Evolutionary conservation across 1,140 invertebrate species (phyloP), one percentile per base, ranked within the genome.

Genomic region (Brachionus plicatilis): DNA sequence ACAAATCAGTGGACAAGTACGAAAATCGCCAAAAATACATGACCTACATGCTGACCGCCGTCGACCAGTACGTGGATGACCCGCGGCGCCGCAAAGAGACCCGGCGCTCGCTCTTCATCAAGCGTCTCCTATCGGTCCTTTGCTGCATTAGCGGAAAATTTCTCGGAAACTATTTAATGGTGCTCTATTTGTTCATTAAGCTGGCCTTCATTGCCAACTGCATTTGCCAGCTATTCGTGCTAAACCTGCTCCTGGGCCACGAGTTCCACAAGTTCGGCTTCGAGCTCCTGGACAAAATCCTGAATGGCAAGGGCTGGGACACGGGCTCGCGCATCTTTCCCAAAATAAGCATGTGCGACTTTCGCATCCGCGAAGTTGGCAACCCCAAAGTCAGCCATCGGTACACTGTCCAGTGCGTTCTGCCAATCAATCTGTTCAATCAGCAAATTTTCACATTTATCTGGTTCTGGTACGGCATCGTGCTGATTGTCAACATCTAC

Each of bases 191-290:
- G 43, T 88, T 90, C 79, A 88, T 89, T 24, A 91, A 91, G 85
- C 60, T 91, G 8, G 86, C 91, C 0, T 91, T 90, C 85, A 88
- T 91, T 7, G 84, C 87, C n/a, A 91, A 91, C 85, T 88, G 90
- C 53, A 85, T 91, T 27, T 86, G 88, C 45, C 91, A 91, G 86
- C 89, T 91, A 85, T 89, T 91, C 85, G 87, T 91, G 37, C 86
- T 91, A 29, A 90, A 90, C 82, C 86, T 87, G 7, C 91, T 91
- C 86, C 88, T 91, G 60, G 91, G 90, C 45, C 87, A 88, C 24
- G 89, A 90, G 78, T 91, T 84, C 70, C 83, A 84, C 27, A 75
- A 70, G 20, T 84, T 84, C 37, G 83, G 83, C 43, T 70, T 84
- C 27, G 66, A 84, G 43, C 24, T 84, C n/a, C 3, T 84, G 4